phyloP scores from a whole-genome alignment of 2,888 invertebrate species.

The Sphaerophoria taeniata region DNA sequence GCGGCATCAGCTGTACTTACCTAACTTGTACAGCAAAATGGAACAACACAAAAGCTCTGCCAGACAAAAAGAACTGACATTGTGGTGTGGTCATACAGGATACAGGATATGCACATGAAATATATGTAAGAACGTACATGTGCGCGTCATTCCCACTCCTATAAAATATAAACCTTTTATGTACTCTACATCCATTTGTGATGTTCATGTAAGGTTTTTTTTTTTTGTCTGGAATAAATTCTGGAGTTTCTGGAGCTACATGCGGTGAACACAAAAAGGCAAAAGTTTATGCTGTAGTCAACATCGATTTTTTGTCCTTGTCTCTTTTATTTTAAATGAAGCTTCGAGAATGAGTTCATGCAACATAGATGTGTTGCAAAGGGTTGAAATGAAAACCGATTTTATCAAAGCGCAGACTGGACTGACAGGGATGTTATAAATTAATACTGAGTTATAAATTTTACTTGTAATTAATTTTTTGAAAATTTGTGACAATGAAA shows the following conservation, averaged over 20 bases:
- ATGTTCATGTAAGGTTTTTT: slow-evolving; percentile 54
- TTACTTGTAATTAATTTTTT: no score
- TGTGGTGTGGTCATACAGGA: slow-evolving; percentile 6
- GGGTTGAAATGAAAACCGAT: slow-evolving; percentile 16
- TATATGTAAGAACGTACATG: background rate
- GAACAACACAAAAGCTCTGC: background rate
- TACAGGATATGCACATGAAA: background rate
- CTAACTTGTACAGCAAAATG: background rate
- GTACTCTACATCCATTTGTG: slow-evolving; percentile 13
- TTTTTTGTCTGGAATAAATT: slow-evolving; percentile 20
- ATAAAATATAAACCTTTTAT: background rate
- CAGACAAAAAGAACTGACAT: background rate
- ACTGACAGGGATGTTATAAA: slow-evolving; percentile 8
- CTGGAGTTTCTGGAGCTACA: slow-evolving; percentile 28
- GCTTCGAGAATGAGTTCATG: background rate
- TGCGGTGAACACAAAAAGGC: slow-evolving; percentile 1
- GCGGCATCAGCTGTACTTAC: slow-evolving; percentile 56
- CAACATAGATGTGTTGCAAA: background rate
- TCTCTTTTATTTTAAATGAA: background rate
- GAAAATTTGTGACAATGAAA: no score
- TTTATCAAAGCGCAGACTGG: background rate
- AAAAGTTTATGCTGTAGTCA: background rate
- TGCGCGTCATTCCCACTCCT: slow-evolving; percentile 49
- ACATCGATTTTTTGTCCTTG: slow-evolving; percentile 5
- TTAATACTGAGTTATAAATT: background rate